A percentile compares a stretch with the other conserved stretches of the same genome.
These are phyloP conservation scores for Hyles vespertilio DNA, from an alignment of 1,140 invertebrate genomes.

Conservation along the genomic window DNA sequence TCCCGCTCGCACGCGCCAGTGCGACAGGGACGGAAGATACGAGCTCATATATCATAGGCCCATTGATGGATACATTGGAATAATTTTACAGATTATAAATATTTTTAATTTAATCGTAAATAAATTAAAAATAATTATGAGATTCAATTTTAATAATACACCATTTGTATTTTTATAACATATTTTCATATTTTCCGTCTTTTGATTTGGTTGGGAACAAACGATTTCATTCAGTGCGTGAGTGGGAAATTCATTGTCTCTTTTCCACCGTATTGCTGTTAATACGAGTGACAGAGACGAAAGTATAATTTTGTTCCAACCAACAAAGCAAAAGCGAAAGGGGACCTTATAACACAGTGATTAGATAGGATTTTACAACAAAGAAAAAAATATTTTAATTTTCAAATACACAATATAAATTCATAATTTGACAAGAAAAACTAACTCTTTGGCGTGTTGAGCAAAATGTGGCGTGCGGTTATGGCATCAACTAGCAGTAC, in stretches of 20 bases:
- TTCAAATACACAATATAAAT: slow-evolving; percentile 7
- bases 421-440: slow-evolving; percentile 29
- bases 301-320: too few relatives aligned
- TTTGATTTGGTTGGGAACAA: neutral
- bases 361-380: too few relatives aligned
- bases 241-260: neutral
- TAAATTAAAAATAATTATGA: slow-evolving; percentile 13
- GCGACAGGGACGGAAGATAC: slow-evolving; percentile 18
- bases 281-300: too few relatives aligned
- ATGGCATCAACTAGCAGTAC: slow-evolving; percentile 64
- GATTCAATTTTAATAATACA: slow-evolving; percentile 22
- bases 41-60: slow-evolving; percentile 7
- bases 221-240: neutral
- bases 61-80: slow-evolving; percentile 9
- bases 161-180: too few relatives aligned
- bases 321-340: too few relatives aligned
- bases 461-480: slow-evolving; percentile 57
- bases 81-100: neutral
- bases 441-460: slow-evolving; percentile 66
- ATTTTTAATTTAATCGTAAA: neutral
- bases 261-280: too few relatives aligned
- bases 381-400: neutral
- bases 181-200: slow-evolving; percentile 2
- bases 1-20: slow-evolving; percentile 17
- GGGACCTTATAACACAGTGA: neutral